Conservation (phyloP, 2,113 vertebrate species). For the Eptesicus fuscus region DNA sequence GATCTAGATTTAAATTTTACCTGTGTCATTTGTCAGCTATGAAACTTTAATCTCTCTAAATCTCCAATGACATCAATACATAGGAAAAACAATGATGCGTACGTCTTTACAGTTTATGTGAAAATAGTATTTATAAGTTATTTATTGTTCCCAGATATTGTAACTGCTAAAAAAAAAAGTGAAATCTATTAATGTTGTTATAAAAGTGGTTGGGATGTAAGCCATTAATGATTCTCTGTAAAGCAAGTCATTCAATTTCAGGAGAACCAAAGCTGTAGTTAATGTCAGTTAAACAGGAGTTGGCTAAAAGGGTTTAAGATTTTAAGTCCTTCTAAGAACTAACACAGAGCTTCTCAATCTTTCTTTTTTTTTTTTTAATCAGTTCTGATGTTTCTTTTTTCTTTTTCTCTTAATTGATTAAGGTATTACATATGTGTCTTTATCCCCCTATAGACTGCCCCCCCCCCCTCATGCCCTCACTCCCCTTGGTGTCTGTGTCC, state of each 20-base stretch:
- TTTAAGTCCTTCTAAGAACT: neutral
- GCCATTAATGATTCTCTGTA: neutral
- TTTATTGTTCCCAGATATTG: neutral
- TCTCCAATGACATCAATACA: neutral
- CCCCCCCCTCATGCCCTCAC: no score
- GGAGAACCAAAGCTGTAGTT: neutral
- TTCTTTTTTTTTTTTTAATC: no score
- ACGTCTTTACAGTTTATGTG: neutral
- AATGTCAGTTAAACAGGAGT: neutral
- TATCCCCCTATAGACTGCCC: no score
- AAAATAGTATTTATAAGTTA: neutral
- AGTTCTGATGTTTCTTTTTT: no score
- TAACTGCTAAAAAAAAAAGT: neutral
- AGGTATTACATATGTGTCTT: no score
- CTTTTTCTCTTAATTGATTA: no score
- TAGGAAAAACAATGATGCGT: neutral
- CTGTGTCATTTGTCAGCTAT: slow-evolving; percentile 12
- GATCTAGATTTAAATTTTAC: neutral
- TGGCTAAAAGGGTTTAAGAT: neutral
- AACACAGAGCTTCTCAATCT: neutral
- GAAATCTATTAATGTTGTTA: neutral
- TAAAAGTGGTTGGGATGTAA: neutral
- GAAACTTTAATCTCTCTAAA: neutral
- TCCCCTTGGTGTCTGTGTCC: no score
- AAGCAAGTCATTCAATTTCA: slow-evolving; percentile 1